Percentiles rank a stretch among this genome's conserved stretches.
phyloP scores from a whole-genome alignment of 2,888 invertebrate species.

The Plebejus argus region DNA sequence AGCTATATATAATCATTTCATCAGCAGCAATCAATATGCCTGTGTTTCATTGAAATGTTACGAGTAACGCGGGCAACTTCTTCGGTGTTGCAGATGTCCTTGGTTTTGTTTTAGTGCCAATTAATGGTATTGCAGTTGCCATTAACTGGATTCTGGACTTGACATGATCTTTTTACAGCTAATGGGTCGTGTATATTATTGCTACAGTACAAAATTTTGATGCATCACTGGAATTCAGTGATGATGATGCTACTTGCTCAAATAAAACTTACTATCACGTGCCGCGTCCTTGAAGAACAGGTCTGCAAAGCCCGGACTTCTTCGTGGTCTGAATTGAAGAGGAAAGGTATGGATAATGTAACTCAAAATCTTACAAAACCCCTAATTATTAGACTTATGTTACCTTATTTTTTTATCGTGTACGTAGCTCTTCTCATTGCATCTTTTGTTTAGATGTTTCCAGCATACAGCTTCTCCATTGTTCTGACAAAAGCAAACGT shows the following conservation, averaged over 20 bases:
- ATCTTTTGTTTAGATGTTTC: conserved; percentile 52
- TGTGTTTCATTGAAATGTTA: not conserved
- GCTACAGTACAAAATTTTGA: not conserved
- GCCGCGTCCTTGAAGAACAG: conserved; percentile 60
- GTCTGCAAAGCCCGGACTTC: conserved; percentile 55
- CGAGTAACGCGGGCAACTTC: not conserved
- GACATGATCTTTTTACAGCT: too few relatives aligned
- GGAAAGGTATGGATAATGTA: conserved; percentile 29
- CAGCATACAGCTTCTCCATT: conserved; percentile 57
- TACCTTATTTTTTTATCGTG: conserved; percentile 53
- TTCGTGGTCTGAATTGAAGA: conserved; percentile 48
- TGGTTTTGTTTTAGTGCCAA: not conserved
- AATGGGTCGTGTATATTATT: too few relatives aligned
- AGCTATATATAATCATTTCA: not conserved
- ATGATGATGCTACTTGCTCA: not conserved
- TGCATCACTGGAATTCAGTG: not conserved
- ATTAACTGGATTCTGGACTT: not conserved
- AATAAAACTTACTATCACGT: conserved; percentile 51
- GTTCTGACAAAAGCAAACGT: conserved; percentile 62
- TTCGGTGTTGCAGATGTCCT: not conserved
- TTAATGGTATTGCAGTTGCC: not conserved
- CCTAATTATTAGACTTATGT: not conserved
- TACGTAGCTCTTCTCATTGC: conserved; percentile 51
- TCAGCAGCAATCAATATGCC: not conserved
- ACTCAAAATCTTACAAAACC: not conserved